Evolutionary conservation across 2,113 vertebrate species (phyloP).

Genomic region (Toxotes chatareus): DNA sequence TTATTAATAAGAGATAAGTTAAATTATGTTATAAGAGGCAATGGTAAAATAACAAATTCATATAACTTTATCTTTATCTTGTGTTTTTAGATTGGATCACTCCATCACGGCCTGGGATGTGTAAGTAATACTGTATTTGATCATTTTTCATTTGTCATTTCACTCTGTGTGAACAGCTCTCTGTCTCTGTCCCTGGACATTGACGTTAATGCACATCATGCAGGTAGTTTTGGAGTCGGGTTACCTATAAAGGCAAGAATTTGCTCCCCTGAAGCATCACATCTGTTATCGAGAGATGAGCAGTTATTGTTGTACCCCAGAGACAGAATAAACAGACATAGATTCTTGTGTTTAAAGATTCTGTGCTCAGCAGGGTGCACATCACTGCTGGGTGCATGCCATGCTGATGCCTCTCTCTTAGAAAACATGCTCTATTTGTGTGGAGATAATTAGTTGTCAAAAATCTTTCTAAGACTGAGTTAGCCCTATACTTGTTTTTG

Average conservation of each 20-base stretch:
- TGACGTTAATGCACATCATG: constrained; percentile 8
- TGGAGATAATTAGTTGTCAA: background rate
- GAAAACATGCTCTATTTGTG: constrained; percentile 3
- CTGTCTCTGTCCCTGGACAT: background rate
- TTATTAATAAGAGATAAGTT: background rate
- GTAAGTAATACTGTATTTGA: constrained; percentile 86
- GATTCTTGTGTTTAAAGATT: constrained; percentile 49
- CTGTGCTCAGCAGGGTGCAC: constrained; percentile 27
- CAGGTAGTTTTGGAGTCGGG: constrained; percentile 28
- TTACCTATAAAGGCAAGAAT: constrained; percentile 19
- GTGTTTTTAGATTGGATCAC: constrained; percentile 91
- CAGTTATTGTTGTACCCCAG: background rate
- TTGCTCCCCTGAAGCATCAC: constrained; percentile 16
- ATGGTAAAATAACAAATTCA: background rate
- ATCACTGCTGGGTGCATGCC: constrained; percentile 7
- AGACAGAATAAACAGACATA: constrained; percentile 31
- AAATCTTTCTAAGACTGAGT: background rate
- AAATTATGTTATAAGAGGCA: background rate
- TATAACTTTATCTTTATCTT: constrained; percentile 38
- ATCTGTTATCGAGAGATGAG: constrained; percentile 29
- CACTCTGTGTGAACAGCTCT: background rate
- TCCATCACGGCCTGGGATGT: constrained; percentile 97
- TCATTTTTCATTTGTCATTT: constrained; percentile 19
- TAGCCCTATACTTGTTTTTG: background rate
- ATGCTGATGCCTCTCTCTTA: constrained; percentile 3